phyloP scores from a whole-genome alignment of 1,140 invertebrate species.

The Helicoverpa armigera region DNA sequence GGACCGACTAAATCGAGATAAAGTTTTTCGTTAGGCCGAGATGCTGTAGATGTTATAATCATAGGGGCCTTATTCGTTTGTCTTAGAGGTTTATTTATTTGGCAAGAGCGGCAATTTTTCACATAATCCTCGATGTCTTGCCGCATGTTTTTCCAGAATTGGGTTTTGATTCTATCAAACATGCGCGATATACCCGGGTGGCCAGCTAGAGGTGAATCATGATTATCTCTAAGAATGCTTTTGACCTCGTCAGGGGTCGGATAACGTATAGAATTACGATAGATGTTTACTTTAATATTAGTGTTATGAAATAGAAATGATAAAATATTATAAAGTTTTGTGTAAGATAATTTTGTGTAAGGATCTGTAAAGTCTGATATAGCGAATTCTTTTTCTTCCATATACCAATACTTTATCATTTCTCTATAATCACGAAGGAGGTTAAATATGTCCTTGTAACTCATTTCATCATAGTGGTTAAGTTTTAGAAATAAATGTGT shows the following conservation, averaged over 20 bases:
- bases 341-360: neutral
- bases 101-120: constrained; percentile 2
- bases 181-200: constrained; percentile 39
- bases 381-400: neutral
- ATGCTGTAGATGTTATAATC: neutral
- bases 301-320: neutral
- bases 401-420: neutral
- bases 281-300: neutral
- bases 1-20: neutral
- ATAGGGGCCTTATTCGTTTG: constrained; percentile 17
- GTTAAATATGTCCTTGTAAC: neutral
- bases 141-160: constrained; percentile 36
- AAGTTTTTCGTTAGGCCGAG: neutral
- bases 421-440: neutral
- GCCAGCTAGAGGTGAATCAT: neutral
- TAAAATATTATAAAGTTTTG: neutral
- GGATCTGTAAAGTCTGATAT: neutral
- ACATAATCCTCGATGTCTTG: constrained; percentile 22
- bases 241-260: neutral
- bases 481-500: neutral
- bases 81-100: constrained; percentile 26
- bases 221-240: neutral
- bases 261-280: neutral
- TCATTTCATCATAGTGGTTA: neutral
- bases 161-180: constrained; percentile 36